Percentiles rank a stretch among this genome's conserved stretches.
Conservation (phyloP, 2,797 vertebrate species). For the Notolabrus celidotus region DNA sequence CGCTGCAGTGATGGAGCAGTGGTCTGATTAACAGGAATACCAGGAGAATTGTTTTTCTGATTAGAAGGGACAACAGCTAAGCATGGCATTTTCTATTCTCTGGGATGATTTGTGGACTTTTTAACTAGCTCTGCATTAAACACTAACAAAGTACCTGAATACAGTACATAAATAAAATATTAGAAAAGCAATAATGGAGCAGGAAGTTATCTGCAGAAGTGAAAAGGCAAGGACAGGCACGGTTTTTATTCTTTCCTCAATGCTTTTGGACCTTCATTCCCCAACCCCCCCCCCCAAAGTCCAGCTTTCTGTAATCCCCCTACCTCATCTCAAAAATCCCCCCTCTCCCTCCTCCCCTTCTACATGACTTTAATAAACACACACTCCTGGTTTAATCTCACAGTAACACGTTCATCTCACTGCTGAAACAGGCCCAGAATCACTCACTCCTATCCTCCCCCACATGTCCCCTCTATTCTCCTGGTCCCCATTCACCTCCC, state of each 20-base stretch:
- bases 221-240: background rate
- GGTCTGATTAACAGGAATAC: slow-evolving; percentile 64
- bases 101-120: slow-evolving; percentile 57
- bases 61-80: slow-evolving; percentile 37
- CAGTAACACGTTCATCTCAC: slow-evolving; percentile 86
- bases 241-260: slow-evolving; percentile 16
- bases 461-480: slow-evolving; percentile 74
- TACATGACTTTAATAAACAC: slow-evolving; percentile 69
- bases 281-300: background rate
- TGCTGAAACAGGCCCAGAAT: slow-evolving; percentile 88
- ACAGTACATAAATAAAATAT: slow-evolving; percentile 49
- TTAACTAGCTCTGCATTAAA: slow-evolving; percentile 40
- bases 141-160: slow-evolving; percentile 50
- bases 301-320: slow-evolving; percentile 31
- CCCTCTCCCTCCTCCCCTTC: background rate
- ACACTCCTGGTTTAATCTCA: slow-evolving; percentile 84
- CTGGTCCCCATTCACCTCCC: slow-evolving; percentile 82
- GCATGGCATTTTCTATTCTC: slow-evolving; percentile 39
- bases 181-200: slow-evolving; percentile 18
- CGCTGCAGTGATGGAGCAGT: slow-evolving; percentile 44
- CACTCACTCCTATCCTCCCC: slow-evolving; percentile 85
- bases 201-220: slow-evolving; percentile 26
- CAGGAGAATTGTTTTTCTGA: slow-evolving; percentile 59
- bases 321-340: slow-evolving; percentile 29
- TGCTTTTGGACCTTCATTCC: slow-evolving; percentile 11